phyloP scores from a whole-genome alignment of 2,888 invertebrate species.

The Pinctada fucata region DNA sequence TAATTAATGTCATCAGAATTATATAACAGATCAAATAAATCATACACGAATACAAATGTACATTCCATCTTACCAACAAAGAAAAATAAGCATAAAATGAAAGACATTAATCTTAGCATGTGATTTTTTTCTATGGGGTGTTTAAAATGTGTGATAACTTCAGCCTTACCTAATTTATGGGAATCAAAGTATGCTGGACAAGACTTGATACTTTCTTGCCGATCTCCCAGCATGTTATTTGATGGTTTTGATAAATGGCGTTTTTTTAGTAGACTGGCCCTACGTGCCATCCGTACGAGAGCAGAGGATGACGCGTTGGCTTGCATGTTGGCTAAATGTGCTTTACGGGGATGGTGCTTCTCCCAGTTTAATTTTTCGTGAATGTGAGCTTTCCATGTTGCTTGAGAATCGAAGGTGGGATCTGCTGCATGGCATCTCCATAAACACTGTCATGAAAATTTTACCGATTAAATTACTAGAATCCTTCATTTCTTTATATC shows the following conservation, averaged over 20 bases:
- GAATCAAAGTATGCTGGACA: constrained; percentile 45
- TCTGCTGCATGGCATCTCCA: constrained; percentile 89
- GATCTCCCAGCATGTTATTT: constrained; percentile 41
- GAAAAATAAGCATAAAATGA: too few species aligned
- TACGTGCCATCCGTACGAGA: constrained; percentile 63
- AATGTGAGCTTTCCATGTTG: constrained; percentile 87
- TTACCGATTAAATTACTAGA: too few species aligned
- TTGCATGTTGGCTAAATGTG: constrained; percentile 28
- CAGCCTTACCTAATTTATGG: constrained; percentile 35
- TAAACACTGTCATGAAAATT: constrained; percentile 80
- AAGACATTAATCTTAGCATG: too few species aligned
- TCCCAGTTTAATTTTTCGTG: constrained; percentile 70
- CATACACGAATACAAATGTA: too few species aligned
- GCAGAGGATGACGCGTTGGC: constrained; percentile 46
- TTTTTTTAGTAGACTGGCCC: constrained; percentile 65
- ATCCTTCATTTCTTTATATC: too few species aligned
- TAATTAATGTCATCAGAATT: too few species aligned
- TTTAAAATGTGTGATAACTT: too few species aligned
- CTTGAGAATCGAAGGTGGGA: constrained; percentile 84
- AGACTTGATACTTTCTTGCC: constrained; percentile 51
- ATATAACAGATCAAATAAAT: too few species aligned
- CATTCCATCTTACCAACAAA: too few species aligned
- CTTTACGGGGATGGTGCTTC: constrained; percentile 53
- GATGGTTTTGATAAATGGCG: constrained; percentile 48
- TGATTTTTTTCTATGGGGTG: too few species aligned